Conservation (phyloP, 1,140 invertebrate species). For the Tetraneura akinire region DNA sequence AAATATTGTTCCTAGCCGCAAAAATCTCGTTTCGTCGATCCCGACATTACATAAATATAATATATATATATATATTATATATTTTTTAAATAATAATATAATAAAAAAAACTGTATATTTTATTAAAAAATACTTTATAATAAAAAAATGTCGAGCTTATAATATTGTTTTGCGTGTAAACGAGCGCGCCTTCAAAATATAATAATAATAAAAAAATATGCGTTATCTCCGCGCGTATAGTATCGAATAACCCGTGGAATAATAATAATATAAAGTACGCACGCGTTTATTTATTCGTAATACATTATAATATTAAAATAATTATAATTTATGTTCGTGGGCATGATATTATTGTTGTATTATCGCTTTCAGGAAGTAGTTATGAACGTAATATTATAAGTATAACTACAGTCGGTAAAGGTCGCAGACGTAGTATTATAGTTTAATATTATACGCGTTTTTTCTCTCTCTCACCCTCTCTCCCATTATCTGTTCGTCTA, state of each 20-base stretch:
- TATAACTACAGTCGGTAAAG: background rate
- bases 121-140: no score
- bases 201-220: background rate
- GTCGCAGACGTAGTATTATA: background rate
- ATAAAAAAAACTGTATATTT: no score
- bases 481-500: background rate
- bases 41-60: no score
- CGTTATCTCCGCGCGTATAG: background rate
- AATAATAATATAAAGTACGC: background rate
- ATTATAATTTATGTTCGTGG: background rate
- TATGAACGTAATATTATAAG: background rate
- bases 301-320: background rate
- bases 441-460: background rate
- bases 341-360: background rate
- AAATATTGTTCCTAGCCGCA: no score
- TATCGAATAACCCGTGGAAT: no score
- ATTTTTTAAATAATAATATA: no score
- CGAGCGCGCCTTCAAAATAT: background rate
- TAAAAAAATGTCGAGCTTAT: no score
- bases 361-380: constrained; percentile 19
- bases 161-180: background rate
- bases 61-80: no score
- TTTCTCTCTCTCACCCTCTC: no score
- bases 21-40: no score
- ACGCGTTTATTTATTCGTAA: background rate